Percentiles rank a stretch among this genome's conserved stretches.
These are phyloP conservation scores for Stictonetta naevosa DNA, from an alignment of 2,113 vertebrate genomes.

Conservation along the genomic window DNA sequence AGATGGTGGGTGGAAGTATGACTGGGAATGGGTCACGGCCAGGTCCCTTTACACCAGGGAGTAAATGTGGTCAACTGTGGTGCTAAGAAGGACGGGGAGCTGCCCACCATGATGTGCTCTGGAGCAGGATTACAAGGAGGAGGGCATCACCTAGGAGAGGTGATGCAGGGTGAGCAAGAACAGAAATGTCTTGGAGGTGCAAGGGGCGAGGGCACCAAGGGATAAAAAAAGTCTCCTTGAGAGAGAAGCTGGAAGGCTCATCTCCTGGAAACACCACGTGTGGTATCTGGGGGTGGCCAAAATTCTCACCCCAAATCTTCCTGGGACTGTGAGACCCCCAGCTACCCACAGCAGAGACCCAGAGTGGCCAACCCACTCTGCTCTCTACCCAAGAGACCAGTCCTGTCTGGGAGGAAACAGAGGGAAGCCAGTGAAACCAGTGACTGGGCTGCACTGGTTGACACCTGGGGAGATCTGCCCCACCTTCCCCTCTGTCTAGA, in stretches of 20 bases:
- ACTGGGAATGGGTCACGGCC: not conserved
- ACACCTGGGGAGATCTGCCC: not conserved
- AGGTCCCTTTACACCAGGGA: not conserved
- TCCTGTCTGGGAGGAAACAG: not conserved
- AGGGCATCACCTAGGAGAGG: not conserved
- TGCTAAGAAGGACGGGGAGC: not conserved
- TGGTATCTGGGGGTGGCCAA: not conserved
- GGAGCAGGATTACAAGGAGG: not conserved
- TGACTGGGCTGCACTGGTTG: accelerated
- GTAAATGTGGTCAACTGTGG: not conserved
- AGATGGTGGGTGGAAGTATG: not conserved
- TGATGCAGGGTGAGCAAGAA: not conserved
- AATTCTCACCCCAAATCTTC: not conserved
- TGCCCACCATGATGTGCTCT: not conserved
- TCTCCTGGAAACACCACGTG: not conserved
- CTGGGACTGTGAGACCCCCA: not conserved
- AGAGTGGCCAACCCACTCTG: not conserved
- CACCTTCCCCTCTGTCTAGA: not conserved
- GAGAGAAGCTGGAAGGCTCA: not conserved
- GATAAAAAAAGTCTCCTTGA: not conserved
- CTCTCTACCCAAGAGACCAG: not conserved
- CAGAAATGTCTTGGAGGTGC: not conserved
- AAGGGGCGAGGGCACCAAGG: not conserved
- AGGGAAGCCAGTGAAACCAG: not conserved
- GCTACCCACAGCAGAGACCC: not conserved